A percentile compares a stretch with the other conserved stretches of the same genome.
These are phyloP conservation scores for Silurus meridionalis DNA, from an alignment of 2,113 vertebrate species.

Conservation along the genomic window DNA sequence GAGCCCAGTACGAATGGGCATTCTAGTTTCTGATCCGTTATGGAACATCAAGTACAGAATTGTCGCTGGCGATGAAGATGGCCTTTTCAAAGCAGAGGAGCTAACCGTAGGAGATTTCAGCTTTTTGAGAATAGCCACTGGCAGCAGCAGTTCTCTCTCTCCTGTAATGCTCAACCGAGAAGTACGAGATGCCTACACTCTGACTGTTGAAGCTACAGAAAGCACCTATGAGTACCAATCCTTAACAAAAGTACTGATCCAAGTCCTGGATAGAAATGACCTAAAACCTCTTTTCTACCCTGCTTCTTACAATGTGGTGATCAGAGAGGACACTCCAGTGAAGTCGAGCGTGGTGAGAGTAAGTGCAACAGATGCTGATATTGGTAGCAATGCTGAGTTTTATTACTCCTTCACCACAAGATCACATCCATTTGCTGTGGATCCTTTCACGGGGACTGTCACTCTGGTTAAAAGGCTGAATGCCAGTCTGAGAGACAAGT, in stretches of 20 bases:
- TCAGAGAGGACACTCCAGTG: conserved; percentile 81
- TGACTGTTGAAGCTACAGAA: conserved; percentile 86
- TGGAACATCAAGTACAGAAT: conserved; percentile 84
- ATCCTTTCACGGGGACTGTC: conserved; percentile 86
- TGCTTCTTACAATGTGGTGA: conserved; percentile 83
- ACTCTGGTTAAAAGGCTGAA: conserved; percentile 80
- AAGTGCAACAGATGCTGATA: conserved; percentile 89
- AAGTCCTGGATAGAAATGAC: conserved; percentile 91
- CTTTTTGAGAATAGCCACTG: conserved; percentile 88
- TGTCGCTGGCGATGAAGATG: conserved; percentile 79
- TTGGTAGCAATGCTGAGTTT: conserved; percentile 88
- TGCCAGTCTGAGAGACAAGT: conserved; percentile 73
- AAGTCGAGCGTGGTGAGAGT: conserved; percentile 80
- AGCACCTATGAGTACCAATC: conserved; percentile 73
- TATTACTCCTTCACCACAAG: conserved; percentile 84
- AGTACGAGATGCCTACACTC: conserved; percentile 83
- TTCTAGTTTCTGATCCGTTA: conserved; percentile 72
- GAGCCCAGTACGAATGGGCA: conserved; percentile 84
- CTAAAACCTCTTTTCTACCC: conserved; percentile 95
- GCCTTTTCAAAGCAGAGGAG: conserved; percentile 85
- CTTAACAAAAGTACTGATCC: conserved; percentile 83
- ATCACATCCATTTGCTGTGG: conserved; percentile 78
- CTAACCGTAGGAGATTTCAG: conserved; percentile 85
- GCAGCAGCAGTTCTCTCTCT: conserved; percentile 75
- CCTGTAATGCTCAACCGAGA: conserved; percentile 86